Evolutionary conservation across 2,113 vertebrate species (phyloP).

Genomic region (Misgurnus mizolepis): DNA sequence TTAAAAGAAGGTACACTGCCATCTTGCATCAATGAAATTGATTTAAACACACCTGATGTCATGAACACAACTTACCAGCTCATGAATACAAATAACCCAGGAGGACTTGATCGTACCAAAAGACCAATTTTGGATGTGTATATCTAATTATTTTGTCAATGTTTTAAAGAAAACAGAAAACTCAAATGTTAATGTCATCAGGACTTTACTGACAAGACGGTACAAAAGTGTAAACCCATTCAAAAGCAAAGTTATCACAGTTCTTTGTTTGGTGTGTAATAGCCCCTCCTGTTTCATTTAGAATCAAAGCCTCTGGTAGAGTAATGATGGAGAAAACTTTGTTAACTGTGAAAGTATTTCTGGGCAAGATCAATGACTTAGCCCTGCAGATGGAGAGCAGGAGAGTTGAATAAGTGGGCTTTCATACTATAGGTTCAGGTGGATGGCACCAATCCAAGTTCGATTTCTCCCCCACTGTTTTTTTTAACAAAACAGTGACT

Average conservation of each 20-base stretch:
- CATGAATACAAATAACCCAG: no score
- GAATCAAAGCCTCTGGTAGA: conserved; percentile 1
- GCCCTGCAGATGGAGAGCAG: background rate
- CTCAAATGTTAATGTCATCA: background rate
- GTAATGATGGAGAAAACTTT: conserved; percentile 5
- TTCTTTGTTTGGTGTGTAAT: background rate
- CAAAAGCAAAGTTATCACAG: background rate
- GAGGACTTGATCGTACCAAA: no score
- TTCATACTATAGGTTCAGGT: no score
- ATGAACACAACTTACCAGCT: no score
- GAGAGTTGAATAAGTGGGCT: background rate
- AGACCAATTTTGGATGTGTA: background rate
- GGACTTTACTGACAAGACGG: background rate
- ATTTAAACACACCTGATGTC: no score
- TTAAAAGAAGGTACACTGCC: no score
- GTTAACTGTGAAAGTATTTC: conserved; percentile 11
- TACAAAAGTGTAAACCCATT: conserved; percentile 7
- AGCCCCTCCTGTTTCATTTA: background rate
- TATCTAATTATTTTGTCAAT: background rate
- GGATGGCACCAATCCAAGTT: no score
- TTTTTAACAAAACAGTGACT: no score
- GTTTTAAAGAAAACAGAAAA: background rate
- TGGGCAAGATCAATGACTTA: background rate
- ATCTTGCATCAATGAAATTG: no score
- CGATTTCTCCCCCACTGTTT: no score